Base-by-base conservation (phyloP, 2,113 vertebrate genomes). In the Tetraodon nigroviridis region DNA sequence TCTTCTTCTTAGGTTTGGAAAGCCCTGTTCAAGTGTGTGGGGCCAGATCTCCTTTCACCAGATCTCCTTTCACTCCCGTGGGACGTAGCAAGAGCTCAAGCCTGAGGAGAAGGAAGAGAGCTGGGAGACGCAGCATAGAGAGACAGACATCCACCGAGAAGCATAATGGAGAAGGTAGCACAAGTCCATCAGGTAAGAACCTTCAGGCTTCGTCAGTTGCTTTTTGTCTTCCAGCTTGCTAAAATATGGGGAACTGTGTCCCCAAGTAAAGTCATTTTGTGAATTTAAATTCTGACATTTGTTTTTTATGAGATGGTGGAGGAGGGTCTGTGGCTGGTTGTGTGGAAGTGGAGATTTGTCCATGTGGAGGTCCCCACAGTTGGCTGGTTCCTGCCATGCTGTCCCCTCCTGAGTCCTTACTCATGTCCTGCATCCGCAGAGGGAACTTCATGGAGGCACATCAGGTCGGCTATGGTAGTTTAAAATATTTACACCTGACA, bases 321-420 rank as follows among this genome's bases (percentile, higher is more conserved):
- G 85, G 86, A 51, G 88, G 84, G 7, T 51, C 51, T 0, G 52
- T 19, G 0, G 20, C 82, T 20, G 75, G 77, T 6, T 79, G 22
- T 11, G 83, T 61, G 11, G 90, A 92, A 18, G 16, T 77, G 54
- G 90, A 91, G 47, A 42, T 45, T 58, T 91, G 63, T 20, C 85
- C 45, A 52, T 91, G 80, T 53, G 87, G 69, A 68, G 69, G 19
- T 73, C 71, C 76, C 63, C 93, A 84, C 66, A 95, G 86, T 72
- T 87, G 90, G 52, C 83, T 98, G 55, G 90, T 98, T 55, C 93
- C 94, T 6, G 91, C 95, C 86, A 97, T 99, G 96, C 82, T 98
- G 84, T 92, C 97, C 14, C 88, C 95, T n/a, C 95, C 97, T 0
- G 96, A 98, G 83, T 97, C 95, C 11, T 89, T 99, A 42, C 90